These are phyloP conservation scores for Cydia fagiglandana DNA, from an alignment of 1,140 invertebrate species.

Conservation along the genomic window DNA sequence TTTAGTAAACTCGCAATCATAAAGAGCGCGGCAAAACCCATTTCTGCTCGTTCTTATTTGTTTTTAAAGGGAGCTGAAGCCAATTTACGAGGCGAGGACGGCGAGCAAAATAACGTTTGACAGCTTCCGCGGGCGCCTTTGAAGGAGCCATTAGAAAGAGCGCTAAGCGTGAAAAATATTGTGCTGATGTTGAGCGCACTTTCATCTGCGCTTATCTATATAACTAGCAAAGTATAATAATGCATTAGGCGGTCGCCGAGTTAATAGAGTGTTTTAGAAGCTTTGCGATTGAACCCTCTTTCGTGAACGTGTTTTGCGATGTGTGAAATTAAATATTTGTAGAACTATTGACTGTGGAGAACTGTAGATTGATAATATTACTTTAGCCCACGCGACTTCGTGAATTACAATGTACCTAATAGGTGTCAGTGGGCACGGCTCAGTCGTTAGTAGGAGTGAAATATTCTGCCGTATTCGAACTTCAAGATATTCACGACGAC, in stretches of 20 bases:
- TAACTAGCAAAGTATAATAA: background rate
- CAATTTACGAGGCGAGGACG: constrained; percentile 47
- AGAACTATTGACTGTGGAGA: too few species aligned
- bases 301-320: background rate
- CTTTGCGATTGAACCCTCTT: background rate
- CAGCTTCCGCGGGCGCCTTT: constrained; percentile 41
- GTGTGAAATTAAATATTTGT: background rate
- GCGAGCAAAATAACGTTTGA: constrained; percentile 43
- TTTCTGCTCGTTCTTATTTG: constrained; percentile 36
- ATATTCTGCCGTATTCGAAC: too few species aligned
- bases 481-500: too few species aligned
- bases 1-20: constrained; percentile 16
- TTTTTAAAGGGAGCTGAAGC: constrained; percentile 40
- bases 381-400: too few species aligned
- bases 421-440: too few species aligned
- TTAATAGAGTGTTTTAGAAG: constrained; percentile 5
- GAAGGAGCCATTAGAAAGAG: constrained; percentile 41
- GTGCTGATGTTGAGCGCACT: constrained; percentile 30
- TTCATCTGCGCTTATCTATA: background rate
- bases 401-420: too few species aligned
- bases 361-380: background rate
- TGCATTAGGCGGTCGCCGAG: background rate
- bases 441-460: too few species aligned
- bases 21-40: constrained; percentile 7
- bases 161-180: constrained; percentile 41